phyloP scores from a whole-genome alignment of 2,888 invertebrate genomes.

The Caenorhabditis auriculariae region DNA sequence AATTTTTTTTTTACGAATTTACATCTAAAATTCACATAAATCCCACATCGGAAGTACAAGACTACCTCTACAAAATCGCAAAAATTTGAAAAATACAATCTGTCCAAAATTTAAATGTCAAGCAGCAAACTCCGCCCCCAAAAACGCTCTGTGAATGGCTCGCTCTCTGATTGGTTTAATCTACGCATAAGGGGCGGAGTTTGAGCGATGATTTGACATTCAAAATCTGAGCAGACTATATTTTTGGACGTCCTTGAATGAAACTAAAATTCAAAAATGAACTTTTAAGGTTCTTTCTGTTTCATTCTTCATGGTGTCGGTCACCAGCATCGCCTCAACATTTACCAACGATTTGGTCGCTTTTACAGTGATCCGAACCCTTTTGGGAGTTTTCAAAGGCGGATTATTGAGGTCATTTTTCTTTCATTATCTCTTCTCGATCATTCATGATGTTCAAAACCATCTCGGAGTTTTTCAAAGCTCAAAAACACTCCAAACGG shows the following conservation, averaged over 20 bases:
- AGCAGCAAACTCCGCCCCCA: too few species aligned
- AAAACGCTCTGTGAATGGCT: too few species aligned
- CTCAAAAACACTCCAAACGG: neutral
- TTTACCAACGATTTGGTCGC: conserved; percentile 13
- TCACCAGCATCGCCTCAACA: conserved; percentile 15
- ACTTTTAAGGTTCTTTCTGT: conserved; percentile 20
- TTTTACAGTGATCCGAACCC: conserved; percentile 52
- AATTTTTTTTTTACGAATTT: too few species aligned
- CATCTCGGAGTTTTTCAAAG: neutral
- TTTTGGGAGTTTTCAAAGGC: conserved; percentile 57
- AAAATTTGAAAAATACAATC: too few species aligned
- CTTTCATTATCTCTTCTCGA: neutral
- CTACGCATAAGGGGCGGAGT: too few species aligned
- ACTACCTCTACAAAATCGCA: too few species aligned
- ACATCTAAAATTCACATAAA: too few species aligned
- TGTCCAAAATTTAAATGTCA: too few species aligned
- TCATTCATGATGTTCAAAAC: neutral
- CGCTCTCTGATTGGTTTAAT: too few species aligned
- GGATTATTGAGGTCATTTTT: conserved; percentile 45
- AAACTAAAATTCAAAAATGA: neutral
- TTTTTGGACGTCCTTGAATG: too few species aligned
- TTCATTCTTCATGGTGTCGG: conserved; percentile 25
- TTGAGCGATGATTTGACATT: conserved; percentile 1
- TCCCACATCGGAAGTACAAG: too few species aligned
- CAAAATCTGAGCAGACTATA: neutral